Evolutionary conservation across 2,797 vertebrate genomes (phyloP).

Genomic region (Sebastes vulpes): DNA sequence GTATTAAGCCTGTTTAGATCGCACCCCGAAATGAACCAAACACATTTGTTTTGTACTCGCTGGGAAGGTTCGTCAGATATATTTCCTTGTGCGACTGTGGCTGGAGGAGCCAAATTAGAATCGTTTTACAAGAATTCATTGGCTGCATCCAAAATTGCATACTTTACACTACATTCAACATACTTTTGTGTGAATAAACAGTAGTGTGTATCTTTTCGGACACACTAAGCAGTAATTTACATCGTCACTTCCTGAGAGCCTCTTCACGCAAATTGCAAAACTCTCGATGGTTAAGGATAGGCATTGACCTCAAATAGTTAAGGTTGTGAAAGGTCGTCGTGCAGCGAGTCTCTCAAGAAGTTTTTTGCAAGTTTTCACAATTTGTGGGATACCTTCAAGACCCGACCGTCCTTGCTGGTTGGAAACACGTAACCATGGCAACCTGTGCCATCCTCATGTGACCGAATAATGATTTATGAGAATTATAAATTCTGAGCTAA

Average conservation of each 20-base stretch:
- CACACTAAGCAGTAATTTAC: not conserved
- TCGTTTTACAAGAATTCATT: not conserved
- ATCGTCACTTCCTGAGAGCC: not conserved
- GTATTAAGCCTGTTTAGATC: constrained; percentile 35
- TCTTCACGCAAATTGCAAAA: too few relatives aligned
- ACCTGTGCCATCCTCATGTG: not conserved
- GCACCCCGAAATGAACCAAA: constrained; percentile 9
- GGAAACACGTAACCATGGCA: too few relatives aligned
- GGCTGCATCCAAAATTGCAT: too few relatives aligned
- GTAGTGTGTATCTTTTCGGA: not conserved
- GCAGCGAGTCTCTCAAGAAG: too few relatives aligned
- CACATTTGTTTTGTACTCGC: constrained; percentile 11
- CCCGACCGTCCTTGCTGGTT: too few relatives aligned
- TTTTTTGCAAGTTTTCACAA: too few relatives aligned
- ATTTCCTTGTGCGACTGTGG: not conserved
- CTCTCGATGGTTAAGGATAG: too few relatives aligned
- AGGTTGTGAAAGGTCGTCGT: too few relatives aligned
- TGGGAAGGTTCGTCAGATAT: not conserved
- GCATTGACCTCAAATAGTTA: too few relatives aligned
- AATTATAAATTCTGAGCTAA: too few relatives aligned
- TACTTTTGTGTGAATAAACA: not conserved
- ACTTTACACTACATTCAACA: not conserved
- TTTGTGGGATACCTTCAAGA: too few relatives aligned
- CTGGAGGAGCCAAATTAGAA: not conserved
- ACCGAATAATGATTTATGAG: not conserved